phyloP scores from a whole-genome alignment of 2,888 invertebrate species.

The Sericinus montela region DNA sequence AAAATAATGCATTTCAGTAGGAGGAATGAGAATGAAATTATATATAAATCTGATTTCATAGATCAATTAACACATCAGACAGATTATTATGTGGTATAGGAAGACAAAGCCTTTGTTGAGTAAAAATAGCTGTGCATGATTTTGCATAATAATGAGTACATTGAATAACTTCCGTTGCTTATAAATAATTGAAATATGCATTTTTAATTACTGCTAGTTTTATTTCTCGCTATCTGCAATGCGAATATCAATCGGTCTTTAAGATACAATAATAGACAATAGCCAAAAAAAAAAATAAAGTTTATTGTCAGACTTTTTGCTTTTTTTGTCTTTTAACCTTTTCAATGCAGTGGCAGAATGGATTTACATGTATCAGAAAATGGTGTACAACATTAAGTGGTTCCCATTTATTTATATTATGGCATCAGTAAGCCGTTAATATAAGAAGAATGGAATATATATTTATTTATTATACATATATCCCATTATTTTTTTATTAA shows the following conservation, averaged over 20 bases:
- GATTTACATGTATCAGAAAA: too few relatives aligned
- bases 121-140: background rate
- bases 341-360: too few relatives aligned
- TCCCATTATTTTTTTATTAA: too few relatives aligned
- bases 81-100: background rate
- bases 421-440: too few relatives aligned
- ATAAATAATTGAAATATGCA: constrained; percentile 67
- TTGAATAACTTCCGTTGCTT: constrained; percentile 44
- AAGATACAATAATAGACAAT: too few relatives aligned
- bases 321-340: too few relatives aligned
- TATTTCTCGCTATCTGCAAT: constrained; percentile 32
- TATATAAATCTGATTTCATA: background rate
- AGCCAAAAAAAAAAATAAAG: too few relatives aligned
- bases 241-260: background rate
- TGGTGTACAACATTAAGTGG: too few relatives aligned
- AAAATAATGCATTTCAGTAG: background rate
- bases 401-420: too few relatives aligned
- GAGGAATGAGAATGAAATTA: background rate
- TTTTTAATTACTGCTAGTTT: constrained; percentile 62
- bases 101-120: background rate
- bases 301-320: too few relatives aligned
- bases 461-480: too few relatives aligned
- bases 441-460: too few relatives aligned
- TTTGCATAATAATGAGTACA: background rate
- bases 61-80: background rate